phyloP scores from a whole-genome alignment of 1,140 invertebrate species.

The Dreissena rostriformis region DNA sequence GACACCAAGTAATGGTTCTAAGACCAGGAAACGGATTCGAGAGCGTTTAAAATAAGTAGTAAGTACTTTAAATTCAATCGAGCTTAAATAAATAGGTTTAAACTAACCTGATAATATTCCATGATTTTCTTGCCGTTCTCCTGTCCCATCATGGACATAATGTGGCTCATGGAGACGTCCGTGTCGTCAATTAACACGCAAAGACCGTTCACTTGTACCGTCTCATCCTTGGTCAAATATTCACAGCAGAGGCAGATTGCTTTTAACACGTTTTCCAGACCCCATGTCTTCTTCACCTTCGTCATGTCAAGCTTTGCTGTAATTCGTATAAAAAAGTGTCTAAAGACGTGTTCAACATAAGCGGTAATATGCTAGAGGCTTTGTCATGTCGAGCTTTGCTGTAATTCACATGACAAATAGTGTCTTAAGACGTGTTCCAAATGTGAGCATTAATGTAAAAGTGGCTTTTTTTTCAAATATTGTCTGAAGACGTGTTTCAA shows the following conservation, averaged over 20 bases:
- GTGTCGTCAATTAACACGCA: conserved; percentile 32
- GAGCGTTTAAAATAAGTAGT: no score
- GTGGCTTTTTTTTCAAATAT: no score
- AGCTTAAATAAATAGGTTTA: no score
- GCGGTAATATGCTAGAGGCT: no score
- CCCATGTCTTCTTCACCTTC: conserved; percentile 21
- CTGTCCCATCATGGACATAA: conserved; percentile 15
- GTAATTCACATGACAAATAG: not conserved
- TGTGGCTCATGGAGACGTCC: conserved; percentile 23
- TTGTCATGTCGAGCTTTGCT: conserved; percentile 9
- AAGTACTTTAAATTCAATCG: no score
- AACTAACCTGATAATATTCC: conserved; percentile 44
- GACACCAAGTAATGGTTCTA: no score
- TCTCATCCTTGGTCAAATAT: conserved; percentile 24
- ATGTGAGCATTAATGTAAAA: no score
- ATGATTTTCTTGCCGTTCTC: conserved; percentile 45
- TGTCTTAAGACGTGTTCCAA: not conserved
- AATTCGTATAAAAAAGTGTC: no score
- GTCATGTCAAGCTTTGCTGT: no score
- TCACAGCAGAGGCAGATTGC: conserved; percentile 16
- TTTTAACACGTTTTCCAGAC: conserved; percentile 23
- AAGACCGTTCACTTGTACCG: conserved; percentile 32
- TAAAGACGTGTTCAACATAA: no score
- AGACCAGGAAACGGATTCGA: no score
- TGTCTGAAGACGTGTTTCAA: no score